Evolutionary conservation across 2,797 vertebrate species (phyloP), one percentile per base, ranked within the genome.

Genomic region (Austrolebias charrua): DNA sequence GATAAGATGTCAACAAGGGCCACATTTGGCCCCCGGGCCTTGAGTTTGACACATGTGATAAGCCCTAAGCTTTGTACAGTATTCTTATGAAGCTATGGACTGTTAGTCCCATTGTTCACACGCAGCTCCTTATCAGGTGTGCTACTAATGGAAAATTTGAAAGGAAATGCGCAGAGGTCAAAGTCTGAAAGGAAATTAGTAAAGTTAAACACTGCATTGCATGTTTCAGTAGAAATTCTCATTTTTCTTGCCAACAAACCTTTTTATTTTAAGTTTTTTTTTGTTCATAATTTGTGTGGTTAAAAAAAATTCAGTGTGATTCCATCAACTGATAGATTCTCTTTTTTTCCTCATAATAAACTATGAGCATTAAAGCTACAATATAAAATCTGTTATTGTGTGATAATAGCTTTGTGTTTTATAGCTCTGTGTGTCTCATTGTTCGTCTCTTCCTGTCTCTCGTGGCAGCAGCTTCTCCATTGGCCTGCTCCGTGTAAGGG

Each of bases 81-180:
- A 62, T 80, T 73, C 66, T 66, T 6, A 24, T 60, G 60, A 76
- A 45, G 59, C 68, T 70, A 46, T 20, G 28, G 33, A 65, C 40
- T 77, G 40, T 70, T 18, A 0, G 56, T 50, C 29, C 46, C 31
- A 69, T 76, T 82, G 82, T 85, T 70, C 66, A 35, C 56, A 59
- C 58, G 68, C 29, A 4, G 59, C 65, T 81, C 55, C 83, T 88
- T 88, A 89, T 90, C 89, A 84, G 72, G 31, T 6, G 55, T 40
- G 55, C 69, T 45, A 20, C 68, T 60, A 85, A 82, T 83, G 76
- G 78, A 84, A 82, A 83, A 83, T 74, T 67, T 79, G 71, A 66
- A 77, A 84, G 69, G 79, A 82, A 88, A 70, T 40, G 46, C 53
- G 76, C 55, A 80, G 56, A 74, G 91, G 79, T 85, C 86, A 89